Conservation (phyloP, 2,888 invertebrate species). For the Euplexia lucipara region DNA sequence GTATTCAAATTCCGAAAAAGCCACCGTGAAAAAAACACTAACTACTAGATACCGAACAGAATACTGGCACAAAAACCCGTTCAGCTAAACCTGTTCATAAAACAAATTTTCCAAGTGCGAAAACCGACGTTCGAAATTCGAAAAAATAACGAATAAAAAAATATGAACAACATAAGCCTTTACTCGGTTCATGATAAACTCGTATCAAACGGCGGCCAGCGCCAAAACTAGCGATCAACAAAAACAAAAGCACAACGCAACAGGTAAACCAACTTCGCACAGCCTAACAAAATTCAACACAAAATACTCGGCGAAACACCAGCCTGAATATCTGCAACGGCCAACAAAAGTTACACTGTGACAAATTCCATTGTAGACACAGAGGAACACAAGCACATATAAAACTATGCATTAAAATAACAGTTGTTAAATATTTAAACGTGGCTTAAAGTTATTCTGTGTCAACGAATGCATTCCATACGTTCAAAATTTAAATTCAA, state of each 20-base stretch:
- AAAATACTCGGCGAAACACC: constrained; percentile 14
- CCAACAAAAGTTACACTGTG: constrained; percentile 40
- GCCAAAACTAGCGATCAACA: constrained; percentile 82
- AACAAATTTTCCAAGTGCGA: constrained; percentile 60
- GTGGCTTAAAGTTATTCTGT: constrained; percentile 50
- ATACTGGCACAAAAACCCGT: constrained; percentile 36
- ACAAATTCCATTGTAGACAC: constrained; percentile 57
- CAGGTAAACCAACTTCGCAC: constrained; percentile 74
- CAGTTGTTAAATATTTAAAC: constrained; percentile 46
- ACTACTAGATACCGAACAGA: constrained; percentile 26
- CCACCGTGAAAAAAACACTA: constrained; percentile 21
- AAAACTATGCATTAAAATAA: constrained; percentile 33
- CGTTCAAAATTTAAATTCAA: constrained; percentile 62
- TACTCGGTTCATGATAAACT: constrained; percentile 70
- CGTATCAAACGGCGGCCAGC: constrained; percentile 74
- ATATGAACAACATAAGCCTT: constrained; percentile 63
- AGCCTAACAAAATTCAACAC: constrained; percentile 35
- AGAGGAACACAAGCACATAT: constrained; percentile 45
- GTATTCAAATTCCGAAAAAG: constrained; percentile 35
- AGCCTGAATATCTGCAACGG: constrained; percentile 6
- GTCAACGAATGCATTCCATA: constrained; percentile 59
- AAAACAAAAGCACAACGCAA: constrained; percentile 83
- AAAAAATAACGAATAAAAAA: constrained; percentile 57
- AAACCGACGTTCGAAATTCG: constrained; percentile 60
- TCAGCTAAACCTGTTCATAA: constrained; percentile 59